A percentile compares a stretch with the other conserved stretches of the same genome.
These are phyloP conservation scores for Noctua fimbriata DNA, from an alignment of 2,888 invertebrate species.

Conservation along the genomic window DNA sequence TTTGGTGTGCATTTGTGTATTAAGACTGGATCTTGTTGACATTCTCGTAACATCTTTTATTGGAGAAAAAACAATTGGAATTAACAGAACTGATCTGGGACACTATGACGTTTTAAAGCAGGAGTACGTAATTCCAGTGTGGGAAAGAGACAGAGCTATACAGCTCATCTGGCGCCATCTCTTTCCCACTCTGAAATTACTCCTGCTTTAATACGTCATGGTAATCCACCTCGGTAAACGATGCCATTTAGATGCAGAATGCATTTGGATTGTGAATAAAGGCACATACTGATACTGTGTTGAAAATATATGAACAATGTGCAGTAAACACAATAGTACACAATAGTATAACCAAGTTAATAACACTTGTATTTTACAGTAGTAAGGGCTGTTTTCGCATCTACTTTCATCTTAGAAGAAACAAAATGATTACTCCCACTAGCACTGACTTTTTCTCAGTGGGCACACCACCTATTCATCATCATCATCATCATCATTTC, in stretches of 20 bases:
- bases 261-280: not conserved
- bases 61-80: not conserved
- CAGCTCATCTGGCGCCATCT: too few species aligned
- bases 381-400: not conserved
- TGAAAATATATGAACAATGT: not conserved
- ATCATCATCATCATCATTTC: too few species aligned
- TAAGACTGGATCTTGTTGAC: slow-evolving; percentile 23
- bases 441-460: not conserved
- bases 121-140: too few species aligned
- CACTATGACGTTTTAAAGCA: too few species aligned
- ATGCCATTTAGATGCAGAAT: not conserved
- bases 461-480: too few species aligned
- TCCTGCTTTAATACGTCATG: too few species aligned
- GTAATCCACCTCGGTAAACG: too few species aligned
- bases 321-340: not conserved
- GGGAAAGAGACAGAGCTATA: too few species aligned
- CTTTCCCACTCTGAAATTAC: too few species aligned
- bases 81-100: not conserved
- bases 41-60: slow-evolving; percentile 33
- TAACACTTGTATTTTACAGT: not conserved
- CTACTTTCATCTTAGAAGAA: too few species aligned
- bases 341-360: not conserved
- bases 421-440: too few species aligned
- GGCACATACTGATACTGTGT: not conserved
- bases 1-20: slow-evolving; percentile 30